phyloP scores from a whole-genome alignment of 2,797 vertebrate species.

The Telmatherina bonti region DNA sequence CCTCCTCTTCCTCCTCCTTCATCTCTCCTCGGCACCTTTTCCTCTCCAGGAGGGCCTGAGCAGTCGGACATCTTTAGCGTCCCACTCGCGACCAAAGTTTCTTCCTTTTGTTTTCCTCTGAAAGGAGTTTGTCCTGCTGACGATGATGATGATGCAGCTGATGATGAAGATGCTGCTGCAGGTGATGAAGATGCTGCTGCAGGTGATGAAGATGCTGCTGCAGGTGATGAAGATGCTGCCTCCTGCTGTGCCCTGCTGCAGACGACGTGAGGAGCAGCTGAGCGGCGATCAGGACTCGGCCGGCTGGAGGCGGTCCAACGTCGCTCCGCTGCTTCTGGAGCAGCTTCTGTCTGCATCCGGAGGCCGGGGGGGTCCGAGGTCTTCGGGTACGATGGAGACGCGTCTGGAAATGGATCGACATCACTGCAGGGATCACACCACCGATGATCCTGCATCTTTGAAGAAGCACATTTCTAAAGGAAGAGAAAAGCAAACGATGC shows the following conservation, averaged over 20 bases:
- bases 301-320: not conserved
- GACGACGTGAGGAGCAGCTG: not conserved
- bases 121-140: not conserved
- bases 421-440: constrained; percentile 62
- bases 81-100: not conserved
- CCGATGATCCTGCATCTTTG: constrained; percentile 10
- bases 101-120: not conserved
- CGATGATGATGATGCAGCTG: too few relatives aligned
- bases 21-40: constrained; percentile 10
- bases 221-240: not conserved
- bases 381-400: not conserved
- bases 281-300: not conserved
- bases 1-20: not conserved
- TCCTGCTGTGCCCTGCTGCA: not conserved
- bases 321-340: not conserved
- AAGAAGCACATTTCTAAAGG: constrained; percentile 40
- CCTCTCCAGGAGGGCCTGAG: constrained; percentile 1
- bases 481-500: too few relatives aligned
- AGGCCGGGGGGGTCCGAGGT: constrained; percentile 6
- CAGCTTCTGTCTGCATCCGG: not conserved
- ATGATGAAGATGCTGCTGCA: too few relatives aligned
- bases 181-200: not conserved
- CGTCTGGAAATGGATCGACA: constrained; percentile 57
- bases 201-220: too few relatives aligned
- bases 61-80: constrained; percentile 3